phyloP scores from a whole-genome alignment of 1,140 invertebrate species.

The Trialeurodes vaporariorum region DNA sequence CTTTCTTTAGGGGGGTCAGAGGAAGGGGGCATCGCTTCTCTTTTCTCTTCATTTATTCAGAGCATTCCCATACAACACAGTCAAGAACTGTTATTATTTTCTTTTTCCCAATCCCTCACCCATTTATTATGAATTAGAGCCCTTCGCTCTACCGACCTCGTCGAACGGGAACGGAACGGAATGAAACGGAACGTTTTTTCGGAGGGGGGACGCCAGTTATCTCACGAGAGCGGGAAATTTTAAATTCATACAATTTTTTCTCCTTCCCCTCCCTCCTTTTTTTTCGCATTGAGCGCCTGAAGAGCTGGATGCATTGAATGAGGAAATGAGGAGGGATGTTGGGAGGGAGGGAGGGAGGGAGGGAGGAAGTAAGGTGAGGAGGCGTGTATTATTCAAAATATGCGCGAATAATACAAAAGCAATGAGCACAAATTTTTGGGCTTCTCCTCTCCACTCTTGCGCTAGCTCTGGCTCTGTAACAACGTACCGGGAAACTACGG shows the following conservation, averaged over 20 bases:
- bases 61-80: neutral
- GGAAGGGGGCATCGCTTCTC: too few relatives aligned
- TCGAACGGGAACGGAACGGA: neutral
- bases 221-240: too few relatives aligned
- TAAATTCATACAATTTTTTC: too few relatives aligned
- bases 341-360: neutral
- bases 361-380: neutral
- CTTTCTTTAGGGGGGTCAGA: too few relatives aligned
- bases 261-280: neutral
- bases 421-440: neutral
- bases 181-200: too few relatives aligned
- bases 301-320: neutral
- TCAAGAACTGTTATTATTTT: neutral
- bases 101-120: neutral
- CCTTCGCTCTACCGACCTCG: neutral
- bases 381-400: conserved; percentile 1
- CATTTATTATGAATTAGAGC: neutral
- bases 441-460: neutral
- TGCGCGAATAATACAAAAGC: neutral
- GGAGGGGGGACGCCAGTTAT: too few relatives aligned
- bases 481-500: too few relatives aligned
- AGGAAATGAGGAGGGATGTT: neutral
- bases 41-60: neutral
- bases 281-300: neutral
- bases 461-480: too few relatives aligned